Evolutionary conservation across 2,888 invertebrate species (phyloP).

Genomic region (Lepidocyrtoides sp.): DNA sequence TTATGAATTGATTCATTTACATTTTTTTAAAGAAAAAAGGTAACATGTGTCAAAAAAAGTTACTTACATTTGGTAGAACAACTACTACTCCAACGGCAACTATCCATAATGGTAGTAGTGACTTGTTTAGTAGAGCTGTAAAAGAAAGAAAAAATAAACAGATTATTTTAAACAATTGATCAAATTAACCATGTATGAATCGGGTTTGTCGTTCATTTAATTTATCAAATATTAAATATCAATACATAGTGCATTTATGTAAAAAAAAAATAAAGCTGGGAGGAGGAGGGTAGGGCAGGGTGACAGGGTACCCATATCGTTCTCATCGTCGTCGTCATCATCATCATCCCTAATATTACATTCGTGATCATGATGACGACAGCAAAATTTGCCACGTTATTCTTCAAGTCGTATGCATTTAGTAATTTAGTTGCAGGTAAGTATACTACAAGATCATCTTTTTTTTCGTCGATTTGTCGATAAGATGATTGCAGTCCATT

Average conservation of each 20-base stretch:
- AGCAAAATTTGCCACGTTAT: constrained; percentile 44
- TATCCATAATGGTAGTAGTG: constrained; percentile 85
- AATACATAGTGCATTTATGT: neutral
- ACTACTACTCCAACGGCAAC: constrained; percentile 85
- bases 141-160: constrained; percentile 68
- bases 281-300: constrained; percentile 48
- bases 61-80: constrained; percentile 85
- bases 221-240: neutral
- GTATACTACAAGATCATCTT: constrained; percentile 12
- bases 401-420: neutral
- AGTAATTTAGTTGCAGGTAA: neutral
- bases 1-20: constrained; percentile 17
- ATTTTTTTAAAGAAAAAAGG: constrained; percentile 19
- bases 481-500: constrained; percentile 52
- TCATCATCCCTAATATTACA: neutral
- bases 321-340: neutral
- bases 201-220: neutral
- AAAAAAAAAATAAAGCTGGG: constrained; percentile 39
- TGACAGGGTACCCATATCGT: constrained; percentile 1
- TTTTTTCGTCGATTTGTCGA: constrained; percentile 6
- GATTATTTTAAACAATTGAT: constrained; percentile 64
- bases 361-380: constrained; percentile 49
- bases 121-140: constrained; percentile 85
- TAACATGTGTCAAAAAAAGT: constrained; percentile 1
- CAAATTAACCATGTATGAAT: constrained; percentile 47